These are phyloP conservation scores for Stenopsyche tienmushanensis DNA, from an alignment of 1,140 invertebrate species.

Conservation along the genomic window DNA sequence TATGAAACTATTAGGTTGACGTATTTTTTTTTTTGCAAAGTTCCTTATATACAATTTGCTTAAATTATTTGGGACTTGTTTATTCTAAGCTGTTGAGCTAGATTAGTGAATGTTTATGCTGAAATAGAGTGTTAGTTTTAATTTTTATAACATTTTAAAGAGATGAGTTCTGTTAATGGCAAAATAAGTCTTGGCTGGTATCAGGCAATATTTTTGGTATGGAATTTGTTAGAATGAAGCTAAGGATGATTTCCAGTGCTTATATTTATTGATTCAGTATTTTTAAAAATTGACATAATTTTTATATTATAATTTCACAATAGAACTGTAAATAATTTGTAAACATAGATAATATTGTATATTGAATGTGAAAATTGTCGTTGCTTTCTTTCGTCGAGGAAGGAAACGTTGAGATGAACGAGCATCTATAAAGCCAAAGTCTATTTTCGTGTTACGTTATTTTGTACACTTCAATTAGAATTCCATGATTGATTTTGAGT, in stretches of 20 bases:
- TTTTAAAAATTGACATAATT: conserved; percentile 21
- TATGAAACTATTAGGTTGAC: no score
- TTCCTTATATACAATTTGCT: conserved; percentile 12
- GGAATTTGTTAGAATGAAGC: background rate
- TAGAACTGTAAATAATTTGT: conserved; percentile 23
- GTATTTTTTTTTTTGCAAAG: conserved; percentile 19
- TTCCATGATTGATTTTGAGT: no score
- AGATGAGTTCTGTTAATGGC: background rate
- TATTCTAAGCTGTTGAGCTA: conserved; percentile 16
- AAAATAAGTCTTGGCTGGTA: conserved; percentile 8
- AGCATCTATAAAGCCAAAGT: conserved; percentile 19
- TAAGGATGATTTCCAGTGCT: background rate
- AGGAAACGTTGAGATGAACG: background rate
- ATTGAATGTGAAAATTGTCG: conserved; percentile 10
- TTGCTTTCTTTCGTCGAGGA: conserved; percentile 1
- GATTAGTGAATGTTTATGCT: conserved; percentile 9
- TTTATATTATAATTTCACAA: conserved; percentile 8
- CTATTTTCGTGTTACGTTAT: conserved; percentile 18
- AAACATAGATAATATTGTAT: conserved; percentile 19
- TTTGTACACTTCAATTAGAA: no score
- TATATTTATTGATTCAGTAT: conserved; percentile 22
- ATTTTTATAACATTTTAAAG: conserved; percentile 6
- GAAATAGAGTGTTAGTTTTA: conserved; percentile 22
- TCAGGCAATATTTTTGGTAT: background rate
- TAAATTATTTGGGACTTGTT: conserved; percentile 12